phyloP scores from a whole-genome alignment of 2,888 invertebrate species.

The Timandra comae region DNA sequence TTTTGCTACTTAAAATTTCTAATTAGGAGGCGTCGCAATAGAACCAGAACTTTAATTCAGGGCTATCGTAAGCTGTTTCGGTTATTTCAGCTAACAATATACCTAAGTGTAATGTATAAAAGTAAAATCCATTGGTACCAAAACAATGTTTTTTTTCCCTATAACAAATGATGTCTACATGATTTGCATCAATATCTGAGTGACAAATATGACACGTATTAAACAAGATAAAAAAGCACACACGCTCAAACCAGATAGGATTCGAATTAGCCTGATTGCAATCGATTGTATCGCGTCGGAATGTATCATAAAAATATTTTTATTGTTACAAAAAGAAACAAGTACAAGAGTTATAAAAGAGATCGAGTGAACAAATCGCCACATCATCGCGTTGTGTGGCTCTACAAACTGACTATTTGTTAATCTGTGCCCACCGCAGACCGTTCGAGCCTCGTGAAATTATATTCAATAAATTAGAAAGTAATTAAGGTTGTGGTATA shows the following conservation, averaged over 20 bases:
- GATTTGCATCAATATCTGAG: no score
- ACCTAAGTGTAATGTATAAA: no score
- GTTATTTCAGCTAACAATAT: no score
- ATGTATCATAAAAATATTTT: slow-evolving; percentile 54
- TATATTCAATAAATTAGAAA: slow-evolving; percentile 44
- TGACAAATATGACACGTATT: not conserved
- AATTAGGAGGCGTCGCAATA: no score
- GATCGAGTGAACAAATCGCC: slow-evolving; percentile 47
- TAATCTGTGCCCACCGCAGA: slow-evolving; percentile 33
- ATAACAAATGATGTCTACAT: no score
- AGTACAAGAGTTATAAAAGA: slow-evolving; percentile 41
- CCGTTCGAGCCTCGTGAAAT: slow-evolving; percentile 52
- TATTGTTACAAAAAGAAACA: slow-evolving; percentile 47
- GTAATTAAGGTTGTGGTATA: slow-evolving; percentile 16
- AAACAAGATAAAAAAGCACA: slow-evolving; percentile 8
- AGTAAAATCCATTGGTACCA: no score
- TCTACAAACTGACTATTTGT: slow-evolving; percentile 19
- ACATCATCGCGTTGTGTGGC: slow-evolving; percentile 55
- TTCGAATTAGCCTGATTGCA: slow-evolving; percentile 44
- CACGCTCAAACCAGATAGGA: slow-evolving; percentile 21
- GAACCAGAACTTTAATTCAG: no score
- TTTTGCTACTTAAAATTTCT: no score
- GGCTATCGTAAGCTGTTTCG: no score
- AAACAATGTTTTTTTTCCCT: no score
- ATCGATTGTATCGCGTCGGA: slow-evolving; percentile 37